phyloP scores from a whole-genome alignment of 2,888 invertebrate genomes.

The Piscicola geometra region DNA sequence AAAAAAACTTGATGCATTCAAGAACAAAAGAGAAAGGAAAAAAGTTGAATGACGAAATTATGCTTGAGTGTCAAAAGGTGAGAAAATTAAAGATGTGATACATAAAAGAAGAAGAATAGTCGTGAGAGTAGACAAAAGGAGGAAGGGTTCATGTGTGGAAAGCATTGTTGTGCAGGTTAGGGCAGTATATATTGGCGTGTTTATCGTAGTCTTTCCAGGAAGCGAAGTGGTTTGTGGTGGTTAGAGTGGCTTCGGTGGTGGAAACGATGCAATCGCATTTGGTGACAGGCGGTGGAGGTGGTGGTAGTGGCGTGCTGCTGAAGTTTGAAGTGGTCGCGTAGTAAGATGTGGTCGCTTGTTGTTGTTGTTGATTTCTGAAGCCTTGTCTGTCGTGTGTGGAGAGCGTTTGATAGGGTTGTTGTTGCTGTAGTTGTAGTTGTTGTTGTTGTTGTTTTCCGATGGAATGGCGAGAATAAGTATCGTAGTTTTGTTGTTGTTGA shows the following conservation, averaged over 20 bases:
- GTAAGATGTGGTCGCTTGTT: neutral
- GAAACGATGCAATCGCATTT: neutral
- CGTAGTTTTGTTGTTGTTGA: neutral
- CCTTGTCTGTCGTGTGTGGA: neutral
- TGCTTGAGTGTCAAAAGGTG: too few species aligned
- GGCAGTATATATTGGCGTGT: too few species aligned
- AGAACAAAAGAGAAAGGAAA: too few species aligned
- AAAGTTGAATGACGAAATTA: too few species aligned
- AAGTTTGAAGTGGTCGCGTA: neutral
- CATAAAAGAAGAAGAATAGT: too few species aligned
- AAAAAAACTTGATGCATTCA: too few species aligned
- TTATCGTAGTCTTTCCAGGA: neutral
- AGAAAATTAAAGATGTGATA: too few species aligned
- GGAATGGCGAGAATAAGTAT: neutral
- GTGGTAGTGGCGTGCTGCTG: neutral
- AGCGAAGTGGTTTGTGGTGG: too few species aligned
- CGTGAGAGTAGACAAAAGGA: too few species aligned
- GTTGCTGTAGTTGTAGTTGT: neutral
- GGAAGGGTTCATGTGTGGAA: too few species aligned
- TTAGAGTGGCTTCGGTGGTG: too few species aligned
- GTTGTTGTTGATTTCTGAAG: neutral
- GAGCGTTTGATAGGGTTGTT: slow-evolving; percentile 11
- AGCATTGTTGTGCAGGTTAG: too few species aligned
- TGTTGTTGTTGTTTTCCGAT: neutral
- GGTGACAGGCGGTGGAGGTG: neutral